Evolutionary conservation across 1,140 invertebrate species (phyloP).

Genomic region (Eriocheir sinensis): DNA sequence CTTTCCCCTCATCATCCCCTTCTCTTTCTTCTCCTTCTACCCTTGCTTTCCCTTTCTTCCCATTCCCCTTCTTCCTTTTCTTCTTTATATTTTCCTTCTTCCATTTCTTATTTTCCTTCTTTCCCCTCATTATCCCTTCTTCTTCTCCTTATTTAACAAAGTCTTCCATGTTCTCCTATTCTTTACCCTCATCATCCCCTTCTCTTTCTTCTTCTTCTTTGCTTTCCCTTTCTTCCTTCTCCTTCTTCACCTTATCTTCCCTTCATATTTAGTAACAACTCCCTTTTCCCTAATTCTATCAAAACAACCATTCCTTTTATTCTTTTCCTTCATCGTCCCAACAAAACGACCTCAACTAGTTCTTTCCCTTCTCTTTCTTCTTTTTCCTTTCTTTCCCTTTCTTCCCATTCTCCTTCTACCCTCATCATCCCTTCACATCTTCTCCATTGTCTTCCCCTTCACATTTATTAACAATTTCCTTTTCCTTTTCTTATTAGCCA

Average conservation of each 20-base stretch:
- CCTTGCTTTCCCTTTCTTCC: background rate
- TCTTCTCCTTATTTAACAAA: background rate
- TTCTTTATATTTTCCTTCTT: background rate
- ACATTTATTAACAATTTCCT: background rate
- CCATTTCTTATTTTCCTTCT: background rate
- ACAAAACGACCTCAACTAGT: no score
- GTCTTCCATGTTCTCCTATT: no score
- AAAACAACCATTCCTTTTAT: no score
- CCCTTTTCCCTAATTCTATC: background rate
- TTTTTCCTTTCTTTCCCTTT: slow-evolving; percentile 7
- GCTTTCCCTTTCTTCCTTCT: background rate
- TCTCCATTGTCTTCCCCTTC: background rate
- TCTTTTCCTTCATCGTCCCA: background rate
- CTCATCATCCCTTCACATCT: background rate
- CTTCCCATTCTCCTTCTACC: background rate
- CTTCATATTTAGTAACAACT: background rate
- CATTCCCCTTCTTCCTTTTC: background rate
- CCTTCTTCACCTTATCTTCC: background rate
- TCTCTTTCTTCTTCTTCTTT: slow-evolving; percentile 10
- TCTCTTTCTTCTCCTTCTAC: background rate
- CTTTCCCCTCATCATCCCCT: background rate
- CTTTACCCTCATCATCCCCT: background rate
- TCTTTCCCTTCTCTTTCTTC: no score
- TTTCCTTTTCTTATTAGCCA: background rate
- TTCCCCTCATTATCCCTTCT: background rate